These are phyloP conservation scores for Cheumatopsyche charites DNA, from an alignment of 1,140 invertebrate species.

Conservation along the genomic window DNA sequence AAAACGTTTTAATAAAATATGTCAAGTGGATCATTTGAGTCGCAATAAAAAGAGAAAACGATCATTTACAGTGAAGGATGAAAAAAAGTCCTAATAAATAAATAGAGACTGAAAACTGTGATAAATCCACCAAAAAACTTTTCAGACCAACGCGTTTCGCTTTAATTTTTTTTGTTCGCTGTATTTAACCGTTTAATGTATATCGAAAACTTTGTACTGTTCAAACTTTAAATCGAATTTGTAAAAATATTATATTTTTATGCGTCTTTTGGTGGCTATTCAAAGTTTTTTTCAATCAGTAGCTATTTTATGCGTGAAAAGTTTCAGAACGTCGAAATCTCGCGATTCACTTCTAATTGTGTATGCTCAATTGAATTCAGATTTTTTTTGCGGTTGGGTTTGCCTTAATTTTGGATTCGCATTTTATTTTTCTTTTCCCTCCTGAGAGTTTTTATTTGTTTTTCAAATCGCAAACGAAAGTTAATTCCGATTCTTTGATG, in stretches of 20 bases:
- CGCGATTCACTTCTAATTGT: slow-evolving; percentile 4
- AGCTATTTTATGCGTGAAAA: too few relatives aligned
- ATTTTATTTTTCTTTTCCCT: not conserved
- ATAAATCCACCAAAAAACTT: not conserved
- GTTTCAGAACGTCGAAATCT: too few relatives aligned
- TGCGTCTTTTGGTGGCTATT: too few relatives aligned
- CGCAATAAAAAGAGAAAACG: slow-evolving; percentile 3
- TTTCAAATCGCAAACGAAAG: not conserved
- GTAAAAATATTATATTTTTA: too few relatives aligned
- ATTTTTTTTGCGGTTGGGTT: too few relatives aligned
- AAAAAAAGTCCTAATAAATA: not conserved
- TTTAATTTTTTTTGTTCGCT: too few relatives aligned
- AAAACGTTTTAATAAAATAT: slow-evolving; percentile 15
- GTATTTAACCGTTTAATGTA: too few relatives aligned
- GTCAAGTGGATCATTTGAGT: slow-evolving; percentile 13
- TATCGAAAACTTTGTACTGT: too few relatives aligned
- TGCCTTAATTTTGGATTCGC: not conserved
- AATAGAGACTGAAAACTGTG: not conserved
- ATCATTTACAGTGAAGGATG: not conserved
- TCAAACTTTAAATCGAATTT: too few relatives aligned
- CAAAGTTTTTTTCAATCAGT: too few relatives aligned
- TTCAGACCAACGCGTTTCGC: not conserved
- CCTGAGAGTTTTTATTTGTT: slow-evolving; percentile 1
- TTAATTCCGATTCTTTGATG: slow-evolving; percentile 4
- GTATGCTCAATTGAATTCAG: not conserved